Percentiles rank a stretch among this genome's conserved stretches.
Conservation (phyloP, 2,113 vertebrate genomes). For the Salvator merianae region DNA sequence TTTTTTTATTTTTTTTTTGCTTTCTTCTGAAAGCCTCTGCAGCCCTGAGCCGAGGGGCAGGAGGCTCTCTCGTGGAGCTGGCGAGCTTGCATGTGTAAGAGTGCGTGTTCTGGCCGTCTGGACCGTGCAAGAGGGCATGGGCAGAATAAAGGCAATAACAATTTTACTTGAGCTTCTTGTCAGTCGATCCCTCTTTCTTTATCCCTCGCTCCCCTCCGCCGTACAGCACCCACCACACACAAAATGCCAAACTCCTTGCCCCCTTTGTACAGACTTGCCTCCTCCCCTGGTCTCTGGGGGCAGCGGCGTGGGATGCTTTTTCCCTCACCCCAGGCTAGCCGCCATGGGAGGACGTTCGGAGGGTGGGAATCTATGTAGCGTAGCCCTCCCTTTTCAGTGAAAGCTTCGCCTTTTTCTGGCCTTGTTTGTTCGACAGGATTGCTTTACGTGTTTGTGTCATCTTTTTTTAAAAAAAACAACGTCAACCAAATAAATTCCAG, state of each 20-base stretch:
- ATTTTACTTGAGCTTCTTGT: conserved; percentile 70
- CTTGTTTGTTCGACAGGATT: not conserved
- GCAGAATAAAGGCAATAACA: conserved; percentile 84
- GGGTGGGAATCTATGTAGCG: not conserved
- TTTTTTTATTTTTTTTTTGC: conserved; percentile 55
- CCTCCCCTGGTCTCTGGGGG: not conserved
- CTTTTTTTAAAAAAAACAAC: no score
- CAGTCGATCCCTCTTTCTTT: conserved; percentile 36
- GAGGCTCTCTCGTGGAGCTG: conserved; percentile 29
- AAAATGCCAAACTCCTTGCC: not conserved
- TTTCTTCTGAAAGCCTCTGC: conserved; percentile 24
- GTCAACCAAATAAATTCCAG: no score
- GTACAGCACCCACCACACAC: not conserved
- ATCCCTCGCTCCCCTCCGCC: conserved; percentile 34
- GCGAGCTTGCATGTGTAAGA: conserved; percentile 59
- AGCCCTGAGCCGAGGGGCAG: conserved; percentile 23
- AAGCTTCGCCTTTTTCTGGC: not conserved
- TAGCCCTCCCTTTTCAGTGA: not conserved
- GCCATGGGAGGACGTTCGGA: not conserved
- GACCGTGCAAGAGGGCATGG: conserved; percentile 69
- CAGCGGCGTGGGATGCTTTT: not conserved
- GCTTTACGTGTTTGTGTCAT: not conserved
- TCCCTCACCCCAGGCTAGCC: not conserved
- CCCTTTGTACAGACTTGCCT: not conserved
- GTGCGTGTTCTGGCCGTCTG: conserved; percentile 70